Evolutionary conservation across 2,888 invertebrate species (phyloP), one percentile per base, ranked within the genome.

Genomic region (Eristalinus aeneus): DNA sequence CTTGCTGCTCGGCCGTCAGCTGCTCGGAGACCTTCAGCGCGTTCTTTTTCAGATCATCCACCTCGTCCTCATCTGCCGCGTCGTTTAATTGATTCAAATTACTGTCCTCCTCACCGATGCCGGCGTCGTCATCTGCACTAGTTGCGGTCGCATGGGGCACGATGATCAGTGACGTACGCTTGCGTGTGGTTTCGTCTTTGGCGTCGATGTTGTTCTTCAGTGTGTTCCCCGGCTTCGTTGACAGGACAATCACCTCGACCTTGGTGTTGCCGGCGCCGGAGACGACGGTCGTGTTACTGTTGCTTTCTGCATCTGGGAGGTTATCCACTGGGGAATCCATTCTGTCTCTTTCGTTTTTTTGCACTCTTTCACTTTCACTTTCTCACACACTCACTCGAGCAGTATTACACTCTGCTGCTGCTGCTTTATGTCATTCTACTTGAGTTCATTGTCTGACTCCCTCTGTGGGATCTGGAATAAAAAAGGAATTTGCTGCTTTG

Each of bases 161-260:
- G 54, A 92, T 92, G 36, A 91, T 90, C 34, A 93, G 88, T 16
- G 92, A 93, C 68, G 92, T 92, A 16, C 92, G 92, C 78, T 92
- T 93, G 54, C 92, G 89, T 36, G 91, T 79, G 2, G 91, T 89
- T 61, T 93, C 92, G 86, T 92, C 92, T 90, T 91, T 92, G 88
- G 90, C 90, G 88, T 93, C 91, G 72, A 93, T 92, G 68, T 92
- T 92, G 87, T 92, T 92, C 75, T 92, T 92, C 23, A 92, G 89
- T 2, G 92, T 92, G 77, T 93, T 91, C 34, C 92, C 92, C 71
- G 92, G 92, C 78, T 92, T 92, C 60, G 82, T 67, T 16, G 91
- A 85, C 64, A 90, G 88, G 46, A 92, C 92, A 72, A 92, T 91
- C 32, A 91, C 92, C 88, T 91, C 92, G 73, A 91, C 91, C 73